phyloP scores from a whole-genome alignment of 2,113 vertebrate genomes.

The Syngnathus typhle region DNA sequence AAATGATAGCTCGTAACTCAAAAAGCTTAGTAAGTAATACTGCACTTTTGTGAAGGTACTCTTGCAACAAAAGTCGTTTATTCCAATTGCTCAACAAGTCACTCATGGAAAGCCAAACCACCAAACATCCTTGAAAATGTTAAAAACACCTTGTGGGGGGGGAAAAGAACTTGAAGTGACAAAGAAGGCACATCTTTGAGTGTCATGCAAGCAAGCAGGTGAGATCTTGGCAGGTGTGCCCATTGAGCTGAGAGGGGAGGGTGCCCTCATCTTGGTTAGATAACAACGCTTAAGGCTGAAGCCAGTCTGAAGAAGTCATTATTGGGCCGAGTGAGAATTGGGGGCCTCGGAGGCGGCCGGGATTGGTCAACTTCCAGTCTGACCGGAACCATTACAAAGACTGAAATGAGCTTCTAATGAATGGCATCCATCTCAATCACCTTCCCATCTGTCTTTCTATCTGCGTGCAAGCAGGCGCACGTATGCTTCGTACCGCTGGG shows the following conservation, averaged over 20 bases:
- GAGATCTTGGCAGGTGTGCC: conserved; percentile 23
- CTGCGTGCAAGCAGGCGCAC: conserved; percentile 31
- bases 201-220: conserved; percentile 7
- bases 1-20: too few species aligned
- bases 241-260: conserved; percentile 2
- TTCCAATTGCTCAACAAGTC: not conserved
- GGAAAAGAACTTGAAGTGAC: not conserved
- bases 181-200: conserved; percentile 8
- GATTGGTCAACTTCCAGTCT: conserved; percentile 1
- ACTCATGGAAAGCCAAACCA: conserved; percentile 2
- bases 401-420: conserved; percentile 21
- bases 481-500: conserved; percentile 38
- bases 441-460: conserved; percentile 31
- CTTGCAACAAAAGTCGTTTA: not conserved
- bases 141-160: conserved; percentile 6
- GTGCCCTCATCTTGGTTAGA: conserved; percentile 11
- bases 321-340: not conserved
- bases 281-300: conserved; percentile 3
- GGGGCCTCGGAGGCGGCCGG: not conserved
- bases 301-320: not conserved
- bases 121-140: not conserved
- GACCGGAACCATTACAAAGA: conserved; percentile 1
- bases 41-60: too few species aligned
- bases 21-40: too few species aligned
- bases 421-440: conserved; percentile 17